Evolutionary conservation across 2,797 vertebrate genomes (phyloP).

Genomic region (Lepidocolaptes lacrymiger): DNA sequence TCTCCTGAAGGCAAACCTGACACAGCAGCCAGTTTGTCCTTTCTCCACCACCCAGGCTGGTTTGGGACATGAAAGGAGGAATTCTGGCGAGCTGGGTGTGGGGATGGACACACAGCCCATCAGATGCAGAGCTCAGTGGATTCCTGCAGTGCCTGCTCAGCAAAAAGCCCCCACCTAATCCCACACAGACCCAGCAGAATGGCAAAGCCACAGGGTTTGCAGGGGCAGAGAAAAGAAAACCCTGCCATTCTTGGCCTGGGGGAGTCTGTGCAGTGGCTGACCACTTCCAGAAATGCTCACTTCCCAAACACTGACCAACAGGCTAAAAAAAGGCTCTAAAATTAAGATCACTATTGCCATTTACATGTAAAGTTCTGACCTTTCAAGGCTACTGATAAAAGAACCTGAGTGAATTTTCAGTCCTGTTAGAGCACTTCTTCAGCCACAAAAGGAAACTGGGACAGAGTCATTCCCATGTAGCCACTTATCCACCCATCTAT

Average conservation of each 20-base stretch:
- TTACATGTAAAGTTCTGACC: neutral
- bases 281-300: neutral
- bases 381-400: neutral
- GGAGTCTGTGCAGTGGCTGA: neutral
- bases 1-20: neutral
- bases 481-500: slow-evolving; percentile 15
- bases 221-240: neutral
- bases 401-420: neutral
- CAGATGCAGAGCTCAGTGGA: neutral
- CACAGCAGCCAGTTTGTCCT: neutral
- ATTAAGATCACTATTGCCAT: neutral
- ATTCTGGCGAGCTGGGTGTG: neutral
- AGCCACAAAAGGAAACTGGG: neutral
- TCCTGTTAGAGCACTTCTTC: neutral
- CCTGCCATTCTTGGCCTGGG: neutral
- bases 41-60: neutral
- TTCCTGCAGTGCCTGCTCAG: neutral
- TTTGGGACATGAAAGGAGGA: neutral
- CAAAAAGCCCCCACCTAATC: neutral
- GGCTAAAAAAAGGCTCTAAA: neutral
- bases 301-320: neutral
- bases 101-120: neutral
- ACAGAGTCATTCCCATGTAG: neutral
- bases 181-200: neutral
- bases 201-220: neutral